Conservation (phyloP, 2,888 invertebrate genomes). For the Timema podura region DNA sequence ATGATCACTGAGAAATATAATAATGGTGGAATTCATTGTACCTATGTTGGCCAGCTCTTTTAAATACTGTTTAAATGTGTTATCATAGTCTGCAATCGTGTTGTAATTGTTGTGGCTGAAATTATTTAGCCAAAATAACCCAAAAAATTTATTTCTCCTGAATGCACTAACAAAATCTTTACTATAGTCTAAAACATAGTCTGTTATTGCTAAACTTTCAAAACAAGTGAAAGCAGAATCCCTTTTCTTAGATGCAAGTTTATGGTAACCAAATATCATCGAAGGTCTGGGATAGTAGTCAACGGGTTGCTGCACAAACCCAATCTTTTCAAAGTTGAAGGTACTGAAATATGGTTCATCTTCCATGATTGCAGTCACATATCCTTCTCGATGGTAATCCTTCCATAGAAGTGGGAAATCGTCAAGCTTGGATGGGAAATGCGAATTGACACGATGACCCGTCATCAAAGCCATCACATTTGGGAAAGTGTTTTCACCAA, state of each 20-base stretch:
- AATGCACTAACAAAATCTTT: constrained; percentile 19
- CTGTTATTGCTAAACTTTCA: constrained; percentile 19
- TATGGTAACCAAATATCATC: constrained; percentile 37
- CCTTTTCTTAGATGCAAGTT: not conserved
- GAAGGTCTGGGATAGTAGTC: constrained; percentile 45
- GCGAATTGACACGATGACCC: constrained; percentile 56
- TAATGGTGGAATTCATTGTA: constrained; percentile 32
- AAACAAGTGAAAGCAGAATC: constrained; percentile 16
- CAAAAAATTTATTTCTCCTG: constrained; percentile 26
- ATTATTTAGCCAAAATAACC: constrained; percentile 26
- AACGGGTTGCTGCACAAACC: constrained; percentile 43
- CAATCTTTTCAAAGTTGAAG: constrained; percentile 44
- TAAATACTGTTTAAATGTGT: constrained; percentile 21
- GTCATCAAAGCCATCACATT: constrained; percentile 78
- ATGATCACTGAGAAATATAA: constrained; percentile 33
- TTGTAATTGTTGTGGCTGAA: constrained; percentile 29
- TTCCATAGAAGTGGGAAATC: constrained; percentile 46
- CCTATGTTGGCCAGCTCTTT: constrained; percentile 19
- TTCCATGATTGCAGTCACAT: constrained; percentile 38
- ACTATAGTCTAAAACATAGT: constrained; percentile 28
- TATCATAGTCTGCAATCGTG: constrained; percentile 20
- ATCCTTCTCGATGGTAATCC: constrained; percentile 40
- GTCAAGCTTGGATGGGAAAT: constrained; percentile 36
- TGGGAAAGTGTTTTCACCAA: constrained; percentile 90
- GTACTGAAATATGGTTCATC: constrained; percentile 41